Evolutionary conservation across 2,113 vertebrate genomes (phyloP).

Genomic region (Pteruthius melanotis): DNA sequence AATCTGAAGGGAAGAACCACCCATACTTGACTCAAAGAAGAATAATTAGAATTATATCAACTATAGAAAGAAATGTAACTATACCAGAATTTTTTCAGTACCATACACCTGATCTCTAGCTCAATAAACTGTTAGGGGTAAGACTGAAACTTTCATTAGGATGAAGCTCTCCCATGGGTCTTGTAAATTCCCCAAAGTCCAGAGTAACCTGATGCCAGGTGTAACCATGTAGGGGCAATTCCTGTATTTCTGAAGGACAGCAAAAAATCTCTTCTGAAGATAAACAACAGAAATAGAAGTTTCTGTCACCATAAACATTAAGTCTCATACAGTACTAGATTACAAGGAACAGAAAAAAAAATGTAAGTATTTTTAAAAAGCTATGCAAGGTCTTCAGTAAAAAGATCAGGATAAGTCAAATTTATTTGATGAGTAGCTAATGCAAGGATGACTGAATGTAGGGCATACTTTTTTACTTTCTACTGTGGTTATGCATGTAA

Average conservation of each 20-base stretch:
- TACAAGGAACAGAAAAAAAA: background rate
- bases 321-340: background rate
- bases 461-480: background rate
- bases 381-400: background rate
- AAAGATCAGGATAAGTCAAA: background rate
- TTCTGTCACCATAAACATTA: background rate
- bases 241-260: background rate
- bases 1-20: background rate
- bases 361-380: background rate
- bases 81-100: background rate
- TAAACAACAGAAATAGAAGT: background rate
- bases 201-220: background rate
- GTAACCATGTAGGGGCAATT: background rate
- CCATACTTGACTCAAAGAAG: background rate
- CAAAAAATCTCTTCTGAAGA: background rate
- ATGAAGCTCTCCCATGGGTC: background rate
- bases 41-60: background rate
- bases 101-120: background rate
- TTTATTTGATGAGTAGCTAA: background rate
- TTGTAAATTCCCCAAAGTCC: background rate
- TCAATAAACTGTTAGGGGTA: background rate
- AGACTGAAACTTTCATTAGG: background rate
- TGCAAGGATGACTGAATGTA: background rate
- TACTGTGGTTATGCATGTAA: fast-evolving
- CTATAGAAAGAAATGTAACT: background rate